Conservation (phyloP, 1,140 invertebrate species). For the Arctopsyche grandis region DNA sequence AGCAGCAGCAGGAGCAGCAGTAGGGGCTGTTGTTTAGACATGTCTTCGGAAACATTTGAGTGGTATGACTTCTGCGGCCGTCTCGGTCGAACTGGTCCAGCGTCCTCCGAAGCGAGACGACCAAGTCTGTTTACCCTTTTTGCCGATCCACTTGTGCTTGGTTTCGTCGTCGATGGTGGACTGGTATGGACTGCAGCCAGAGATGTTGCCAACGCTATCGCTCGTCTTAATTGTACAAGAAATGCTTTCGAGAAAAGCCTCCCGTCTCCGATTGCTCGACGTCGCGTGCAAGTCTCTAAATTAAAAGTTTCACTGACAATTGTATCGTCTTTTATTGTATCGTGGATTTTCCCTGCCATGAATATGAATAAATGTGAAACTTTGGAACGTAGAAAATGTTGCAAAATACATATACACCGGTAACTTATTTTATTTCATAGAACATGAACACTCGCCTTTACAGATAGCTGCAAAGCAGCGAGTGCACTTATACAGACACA, state of each 20-base stretch:
- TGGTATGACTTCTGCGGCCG: not conserved
- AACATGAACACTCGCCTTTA: no score
- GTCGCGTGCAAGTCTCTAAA: not conserved
- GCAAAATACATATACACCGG: no score
- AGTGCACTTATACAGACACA: no score
- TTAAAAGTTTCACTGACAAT: no score
- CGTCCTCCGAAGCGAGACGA: not conserved
- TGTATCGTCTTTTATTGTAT: no score
- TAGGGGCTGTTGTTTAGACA: constrained; percentile 6
- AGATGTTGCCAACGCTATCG: constrained; percentile 5
- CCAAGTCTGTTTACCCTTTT: not conserved
- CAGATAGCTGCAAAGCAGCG: no score
- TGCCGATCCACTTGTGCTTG: not conserved
- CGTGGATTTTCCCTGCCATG: no score
- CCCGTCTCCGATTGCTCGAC: not conserved
- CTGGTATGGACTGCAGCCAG: not conserved
- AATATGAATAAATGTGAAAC: no score
- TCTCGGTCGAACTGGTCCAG: not conserved
- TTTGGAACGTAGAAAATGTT: no score
- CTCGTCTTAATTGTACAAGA: not conserved
- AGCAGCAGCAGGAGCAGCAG: constrained; percentile 22
- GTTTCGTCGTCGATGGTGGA: not conserved
- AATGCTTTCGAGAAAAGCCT: not conserved
- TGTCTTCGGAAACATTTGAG: constrained; percentile 27
- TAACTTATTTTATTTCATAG: no score